Evolutionary conservation across 2,888 invertebrate species (phyloP).

Genomic region (Druceiella hillmani): DNA sequence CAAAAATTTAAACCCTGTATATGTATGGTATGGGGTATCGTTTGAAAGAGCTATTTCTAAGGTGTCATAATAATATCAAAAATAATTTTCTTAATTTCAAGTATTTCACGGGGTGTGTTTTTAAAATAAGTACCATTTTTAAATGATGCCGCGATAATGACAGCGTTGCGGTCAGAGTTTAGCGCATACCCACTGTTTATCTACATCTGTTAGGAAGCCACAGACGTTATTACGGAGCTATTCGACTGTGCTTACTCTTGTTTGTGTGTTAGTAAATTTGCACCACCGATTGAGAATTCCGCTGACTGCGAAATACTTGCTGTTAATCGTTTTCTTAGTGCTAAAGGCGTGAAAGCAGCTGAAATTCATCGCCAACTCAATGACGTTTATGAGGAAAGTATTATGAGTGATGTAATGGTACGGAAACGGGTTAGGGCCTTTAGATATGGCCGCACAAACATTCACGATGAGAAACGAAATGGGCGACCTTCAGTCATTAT

Average conservation of each 20-base stretch:
- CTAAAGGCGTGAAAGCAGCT: slow-evolving; percentile 17
- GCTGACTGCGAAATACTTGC: background rate
- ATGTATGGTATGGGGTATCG: no score
- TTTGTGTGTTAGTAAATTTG: background rate
- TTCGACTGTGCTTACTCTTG: background rate
- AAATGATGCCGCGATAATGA: background rate
- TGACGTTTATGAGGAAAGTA: slow-evolving; percentile 21
- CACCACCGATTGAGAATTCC: background rate
- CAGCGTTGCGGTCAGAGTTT: background rate
- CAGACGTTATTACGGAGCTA: background rate
- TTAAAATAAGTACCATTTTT: background rate
- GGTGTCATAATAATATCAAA: no score
- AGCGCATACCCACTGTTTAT: background rate
- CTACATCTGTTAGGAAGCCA: background rate
- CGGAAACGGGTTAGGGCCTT: no score
- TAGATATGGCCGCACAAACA: no score
- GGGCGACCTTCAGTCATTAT: no score
- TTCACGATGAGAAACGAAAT: no score
- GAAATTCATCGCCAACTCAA: slow-evolving; percentile 22
- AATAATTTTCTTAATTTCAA: no score
- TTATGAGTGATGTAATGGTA: slow-evolving; percentile 22
- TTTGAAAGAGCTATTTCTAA: no score
- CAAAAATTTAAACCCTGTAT: no score
- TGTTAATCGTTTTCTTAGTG: slow-evolving; percentile 19
- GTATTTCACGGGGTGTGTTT: slow-evolving; percentile 1